phyloP scores from a whole-genome alignment of 2,113 vertebrate genomes.

The Erythrocercus mccallii region DNA sequence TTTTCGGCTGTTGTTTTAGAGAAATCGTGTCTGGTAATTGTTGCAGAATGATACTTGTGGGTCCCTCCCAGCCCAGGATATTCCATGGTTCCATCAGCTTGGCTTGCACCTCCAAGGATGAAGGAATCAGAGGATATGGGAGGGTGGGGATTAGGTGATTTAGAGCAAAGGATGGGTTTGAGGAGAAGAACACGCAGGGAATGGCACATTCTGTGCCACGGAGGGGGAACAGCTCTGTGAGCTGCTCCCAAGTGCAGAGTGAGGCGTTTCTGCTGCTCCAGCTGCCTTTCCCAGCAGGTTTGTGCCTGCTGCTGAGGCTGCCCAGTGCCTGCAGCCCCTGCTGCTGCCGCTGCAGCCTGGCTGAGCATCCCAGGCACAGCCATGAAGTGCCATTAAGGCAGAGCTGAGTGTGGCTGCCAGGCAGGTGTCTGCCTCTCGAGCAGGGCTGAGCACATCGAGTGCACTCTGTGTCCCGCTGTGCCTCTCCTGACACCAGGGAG shows the following conservation, averaged over 20 bases:
- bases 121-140: neutral
- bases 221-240: neutral
- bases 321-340: neutral
- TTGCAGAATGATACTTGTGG: neutral
- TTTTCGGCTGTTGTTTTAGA: neutral
- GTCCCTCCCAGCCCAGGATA: neutral
- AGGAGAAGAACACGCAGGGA: neutral
- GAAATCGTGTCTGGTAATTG: no score
- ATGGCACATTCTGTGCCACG: fast-evolving
- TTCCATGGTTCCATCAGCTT: neutral
- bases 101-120: neutral
- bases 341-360: neutral
- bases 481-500: fast-evolving
- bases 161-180: neutral
- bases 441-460: neutral
- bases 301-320: neutral
- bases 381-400: neutral
- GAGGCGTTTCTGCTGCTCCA: neutral
- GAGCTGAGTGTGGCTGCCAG: neutral
- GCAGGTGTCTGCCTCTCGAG: neutral
- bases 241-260: neutral
- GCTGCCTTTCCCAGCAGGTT: neutral
- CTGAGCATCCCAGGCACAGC: neutral
- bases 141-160: neutral
- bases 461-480: neutral